Evolutionary conservation across 2,113 vertebrate genomes (phyloP).

Genomic region (Choloepus hoffmanni): DNA sequence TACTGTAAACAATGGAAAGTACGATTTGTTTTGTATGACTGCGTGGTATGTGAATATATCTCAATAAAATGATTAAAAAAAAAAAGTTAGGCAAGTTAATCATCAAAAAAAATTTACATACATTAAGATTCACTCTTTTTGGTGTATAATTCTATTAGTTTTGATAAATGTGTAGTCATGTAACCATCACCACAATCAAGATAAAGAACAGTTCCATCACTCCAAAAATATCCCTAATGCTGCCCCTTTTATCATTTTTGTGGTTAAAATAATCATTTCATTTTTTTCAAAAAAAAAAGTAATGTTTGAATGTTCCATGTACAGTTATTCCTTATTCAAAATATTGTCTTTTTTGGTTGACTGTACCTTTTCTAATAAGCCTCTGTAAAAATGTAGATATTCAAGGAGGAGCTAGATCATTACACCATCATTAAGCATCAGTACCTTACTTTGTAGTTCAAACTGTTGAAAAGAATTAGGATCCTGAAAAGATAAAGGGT

Average conservation of each 20-base stretch:
- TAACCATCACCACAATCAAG: neutral
- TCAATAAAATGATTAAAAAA: no score
- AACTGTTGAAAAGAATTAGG: neutral
- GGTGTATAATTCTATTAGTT: neutral
- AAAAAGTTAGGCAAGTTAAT: no score
- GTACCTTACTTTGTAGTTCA: conserved; percentile 37
- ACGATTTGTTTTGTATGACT: no score
- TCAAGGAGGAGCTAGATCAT: neutral
- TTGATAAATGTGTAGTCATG: neutral
- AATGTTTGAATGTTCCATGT: neutral
- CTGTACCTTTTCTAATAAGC: neutral
- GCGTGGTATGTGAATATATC: no score
- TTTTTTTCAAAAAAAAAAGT: conserved; percentile 24
- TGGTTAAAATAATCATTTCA: neutral
- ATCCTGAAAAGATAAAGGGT: neutral
- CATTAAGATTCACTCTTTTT: neutral
- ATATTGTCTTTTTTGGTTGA: neutral
- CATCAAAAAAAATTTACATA: neutral
- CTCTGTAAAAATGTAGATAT: conserved; percentile 28
- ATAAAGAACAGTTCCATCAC: neutral
- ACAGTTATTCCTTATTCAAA: conserved; percentile 29
- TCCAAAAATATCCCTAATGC: neutral
- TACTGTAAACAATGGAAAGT: no score
- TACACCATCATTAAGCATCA: neutral
- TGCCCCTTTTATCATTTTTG: neutral